phyloP scores from a whole-genome alignment of 1,140 invertebrate species.

The Bombus cullumanus region DNA sequence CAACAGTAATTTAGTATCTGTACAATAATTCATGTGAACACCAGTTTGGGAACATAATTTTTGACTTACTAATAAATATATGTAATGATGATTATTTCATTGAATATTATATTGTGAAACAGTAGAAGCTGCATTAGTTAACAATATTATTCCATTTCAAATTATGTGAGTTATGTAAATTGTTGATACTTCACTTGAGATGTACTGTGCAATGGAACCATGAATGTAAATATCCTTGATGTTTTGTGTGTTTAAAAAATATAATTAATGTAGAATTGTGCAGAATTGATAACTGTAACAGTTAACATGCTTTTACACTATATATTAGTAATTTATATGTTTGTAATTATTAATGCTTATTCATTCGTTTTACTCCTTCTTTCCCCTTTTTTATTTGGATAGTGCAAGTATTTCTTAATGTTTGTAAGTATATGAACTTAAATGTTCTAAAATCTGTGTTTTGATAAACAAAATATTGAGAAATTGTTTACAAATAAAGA shows the following conservation, averaged over 20 bases:
- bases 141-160: neutral
- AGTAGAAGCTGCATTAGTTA: neutral
- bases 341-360: slow-evolving; percentile 12
- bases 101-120: neutral
- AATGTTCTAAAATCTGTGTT: slow-evolving; percentile 11
- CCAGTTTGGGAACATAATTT: slow-evolving; percentile 3
- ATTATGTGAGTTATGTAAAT: neutral
- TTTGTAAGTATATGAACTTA: slow-evolving; percentile 14
- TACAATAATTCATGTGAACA: neutral
- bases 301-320: slow-evolving; percentile 48
- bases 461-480: neutral
- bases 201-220: slow-evolving; percentile 58
- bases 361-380: neutral
- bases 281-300: slow-evolving; percentile 48
- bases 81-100: neutral
- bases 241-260: slow-evolving; percentile 45
- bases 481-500: neutral
- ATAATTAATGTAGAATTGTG: slow-evolving; percentile 57
- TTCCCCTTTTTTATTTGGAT: neutral
- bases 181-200: slow-evolving; percentile 26
- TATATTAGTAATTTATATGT: slow-evolving; percentile 17
- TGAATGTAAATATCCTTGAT: slow-evolving; percentile 36
- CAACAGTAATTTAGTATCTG: neutral
- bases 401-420: slow-evolving; percentile 4
- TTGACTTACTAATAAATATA: neutral